Percentiles rank a stretch among this genome's conserved stretches.
Conservation (phyloP, 2,888 invertebrate genomes). For the Lycaena phlaeas region DNA sequence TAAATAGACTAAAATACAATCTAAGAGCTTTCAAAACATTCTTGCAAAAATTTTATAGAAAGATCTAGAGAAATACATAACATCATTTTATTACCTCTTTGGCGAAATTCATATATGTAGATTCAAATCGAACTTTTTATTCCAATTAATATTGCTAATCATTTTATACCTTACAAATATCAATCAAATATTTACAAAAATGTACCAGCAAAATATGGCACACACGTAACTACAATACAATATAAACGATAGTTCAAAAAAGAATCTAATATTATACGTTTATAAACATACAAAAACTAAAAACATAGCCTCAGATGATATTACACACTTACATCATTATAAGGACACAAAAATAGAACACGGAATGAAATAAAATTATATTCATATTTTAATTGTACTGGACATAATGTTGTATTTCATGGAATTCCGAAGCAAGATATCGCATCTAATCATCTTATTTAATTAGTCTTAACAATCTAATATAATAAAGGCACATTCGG, state of each 20-base stretch:
- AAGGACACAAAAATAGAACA: no score
- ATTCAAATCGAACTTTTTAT: slow-evolving; percentile 21
- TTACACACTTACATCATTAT: background rate
- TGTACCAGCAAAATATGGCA: slow-evolving; percentile 25
- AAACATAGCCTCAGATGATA: slow-evolving; percentile 14
- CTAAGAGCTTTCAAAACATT: slow-evolving; percentile 34
- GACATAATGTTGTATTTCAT: no score
- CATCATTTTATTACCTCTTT: slow-evolving; percentile 25
- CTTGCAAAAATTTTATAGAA: slow-evolving; percentile 26
- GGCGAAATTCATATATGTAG: slow-evolving; percentile 27
- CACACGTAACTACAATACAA: slow-evolving; percentile 11
- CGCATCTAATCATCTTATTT: no score
- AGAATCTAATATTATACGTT: background rate
- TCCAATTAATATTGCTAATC: slow-evolving; percentile 10
- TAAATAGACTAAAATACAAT: slow-evolving; percentile 54
- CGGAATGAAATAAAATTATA: no score
- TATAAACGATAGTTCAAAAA: slow-evolving; percentile 8
- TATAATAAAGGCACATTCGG: no score
- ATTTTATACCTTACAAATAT: slow-evolving; percentile 18
- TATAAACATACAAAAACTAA: slow-evolving; percentile 11
- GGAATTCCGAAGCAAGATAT: no score
- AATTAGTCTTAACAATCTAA: no score
- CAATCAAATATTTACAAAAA: slow-evolving; percentile 27
- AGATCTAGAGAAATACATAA: slow-evolving; percentile 26
- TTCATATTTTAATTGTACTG: no score